Base-by-base conservation (phyloP, 2,113 vertebrate genomes). In the Gymnorhina tibicen region DNA sequence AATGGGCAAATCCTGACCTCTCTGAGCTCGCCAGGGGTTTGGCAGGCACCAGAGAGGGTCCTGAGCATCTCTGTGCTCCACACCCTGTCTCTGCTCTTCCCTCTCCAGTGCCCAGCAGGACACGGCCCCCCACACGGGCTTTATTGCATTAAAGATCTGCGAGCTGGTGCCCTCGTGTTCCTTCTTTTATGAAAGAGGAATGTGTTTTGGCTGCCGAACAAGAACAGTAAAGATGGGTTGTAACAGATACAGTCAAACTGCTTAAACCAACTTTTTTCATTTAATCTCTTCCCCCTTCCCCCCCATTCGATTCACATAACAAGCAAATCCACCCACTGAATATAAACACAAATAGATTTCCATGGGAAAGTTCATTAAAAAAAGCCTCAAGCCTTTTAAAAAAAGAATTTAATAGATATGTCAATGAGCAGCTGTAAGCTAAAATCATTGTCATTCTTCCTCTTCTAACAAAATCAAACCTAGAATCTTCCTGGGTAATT, bases 341-440 rank as follows among this genome's bases (percentile, higher is more conserved):
- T 91, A 77, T 74, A 96, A 97, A 91, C 68, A 93, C n/a, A 93
- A 86, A 79, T 76, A 94, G 70, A 75, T 78, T 76, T 97, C 66
- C 75, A 78, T 94, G 89, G 92, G 91, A 96, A 97, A 93, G 63
- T 68, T 95, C 64, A 78, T 89, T 91, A 6, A 56, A 81, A 94
- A 94, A 90, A 80, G 8, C 37, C 78, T 80, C 39, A 27, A 87
- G 68, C 50, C 33, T 75, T 89, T 47, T 41, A 41, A 5, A 21
- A 81, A 80, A 68, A 50, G 5, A 49, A 68, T 81, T 81, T 56
- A 58, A 67, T 91, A 89, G 76, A 62, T 53, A 89, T 37, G 19
- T 49, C 89, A 72, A 30, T 50, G 58, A 97, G 88, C 63, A 91
- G 87, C 66, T 90, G 76, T 46, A 67, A 95, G 37, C 52, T 62